Base-by-base conservation (phyloP, 2,113 vertebrate species). In the Cynoglossus semilaevis region DNA sequence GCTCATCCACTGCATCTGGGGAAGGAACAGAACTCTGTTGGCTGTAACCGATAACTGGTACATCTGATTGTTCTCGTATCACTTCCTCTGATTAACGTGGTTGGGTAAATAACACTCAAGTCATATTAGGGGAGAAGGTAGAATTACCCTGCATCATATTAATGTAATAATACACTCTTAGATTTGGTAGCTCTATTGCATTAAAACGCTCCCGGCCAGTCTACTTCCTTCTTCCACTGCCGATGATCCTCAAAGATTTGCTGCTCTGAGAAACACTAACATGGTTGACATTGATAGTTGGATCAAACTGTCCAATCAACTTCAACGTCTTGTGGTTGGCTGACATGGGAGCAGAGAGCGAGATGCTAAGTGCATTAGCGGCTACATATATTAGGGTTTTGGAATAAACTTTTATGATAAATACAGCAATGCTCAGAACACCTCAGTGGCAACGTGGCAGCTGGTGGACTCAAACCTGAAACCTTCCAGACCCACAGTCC, bases 21-120 rank as follows among this genome's bases (percentile, higher is more conserved):
- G n/a, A n/a, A 29, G 22, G 6, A 6, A 29, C 3, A 29, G 22
- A 2, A 85, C 79, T 84, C 86, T 54, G 56, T 70, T 56, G 73
- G 65, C 15, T 36, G 61, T 36, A 63, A 60, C 45, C 49, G 63
- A 55, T 47, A 71, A 22, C 70, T 63, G 80, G 75, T 66, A 57
- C 54, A 74, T 75, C 83, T 89, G 70, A 88, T 37, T 18, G 49
- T 63, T 71, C 61, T 79, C 82, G 69, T 66, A 80, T 79, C 66
- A 78, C 50, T 86, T 77, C 90, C 87, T 82, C 67, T 56, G 69
- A 88, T 88, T 77, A 81, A 88, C 86, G 83, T 87, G 83, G 92
- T 92, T 68, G 70, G 90, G 91, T 90, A 89, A 92, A 93, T 92
- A 86, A 84, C 81, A 85, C 87, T 91, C 92, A 94, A 93, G 81